Conservation (phyloP, 2,797 vertebrate genomes). For the Taeniopygia guttata region DNA sequence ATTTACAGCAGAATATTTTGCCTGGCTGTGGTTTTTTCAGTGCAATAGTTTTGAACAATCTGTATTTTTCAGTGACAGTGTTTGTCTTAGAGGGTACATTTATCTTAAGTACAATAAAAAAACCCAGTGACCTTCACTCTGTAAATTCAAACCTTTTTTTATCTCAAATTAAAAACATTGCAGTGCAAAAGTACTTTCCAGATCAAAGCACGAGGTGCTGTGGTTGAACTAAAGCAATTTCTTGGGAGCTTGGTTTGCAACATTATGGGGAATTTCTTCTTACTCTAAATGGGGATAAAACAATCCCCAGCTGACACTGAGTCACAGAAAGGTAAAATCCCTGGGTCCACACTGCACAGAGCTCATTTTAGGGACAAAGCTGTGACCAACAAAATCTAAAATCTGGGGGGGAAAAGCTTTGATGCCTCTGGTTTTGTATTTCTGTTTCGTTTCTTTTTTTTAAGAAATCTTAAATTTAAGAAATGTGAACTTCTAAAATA, state of each 20-base stretch:
- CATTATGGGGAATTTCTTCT: neutral
- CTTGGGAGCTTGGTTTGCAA: neutral
- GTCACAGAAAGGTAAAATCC: neutral
- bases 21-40: neutral
- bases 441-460: neutral
- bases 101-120: neutral
- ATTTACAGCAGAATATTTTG: neutral
- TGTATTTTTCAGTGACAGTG: neutral
- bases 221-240: neutral
- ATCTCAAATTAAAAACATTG: neutral
- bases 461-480: too few relatives aligned
- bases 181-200: neutral
- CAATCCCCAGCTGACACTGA: neutral
- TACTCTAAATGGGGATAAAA: neutral
- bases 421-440: neutral
- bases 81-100: neutral
- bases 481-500: neutral
- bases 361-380: neutral
- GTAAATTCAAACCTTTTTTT: neutral
- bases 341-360: neutral
- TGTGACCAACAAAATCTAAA: neutral
- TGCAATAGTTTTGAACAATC: neutral
- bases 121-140: neutral
- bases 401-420: accelerated
- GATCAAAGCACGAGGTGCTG: neutral